Base-by-base conservation (phyloP, 2,797 vertebrate genomes). In the Pseudomugil gertrudae region DNA sequence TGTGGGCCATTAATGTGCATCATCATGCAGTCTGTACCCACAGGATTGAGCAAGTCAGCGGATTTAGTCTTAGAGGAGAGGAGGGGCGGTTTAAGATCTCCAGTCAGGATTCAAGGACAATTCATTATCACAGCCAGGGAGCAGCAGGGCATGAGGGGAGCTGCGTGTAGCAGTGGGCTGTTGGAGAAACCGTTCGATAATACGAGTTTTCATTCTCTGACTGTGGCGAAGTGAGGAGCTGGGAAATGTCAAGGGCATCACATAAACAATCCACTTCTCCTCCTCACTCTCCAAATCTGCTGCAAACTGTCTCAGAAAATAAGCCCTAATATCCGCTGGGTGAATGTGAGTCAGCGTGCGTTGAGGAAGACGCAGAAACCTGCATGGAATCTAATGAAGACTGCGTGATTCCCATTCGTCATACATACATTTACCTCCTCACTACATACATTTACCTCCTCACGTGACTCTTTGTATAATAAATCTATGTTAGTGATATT, bases 161-260 rank as follows among this genome's bases (percentile, higher is more conserved):
- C 3, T 35, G 57, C 24, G 29, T 30, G 54, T 30, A 11, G 57
- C 17, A 45, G 43, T 54, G 29, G 54, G 56, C 64, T 65, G 55
- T 11, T 61, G 66, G 57, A 50, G 66, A 63, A 52, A 21, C 21
- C 0, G 72, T 60, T 87, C 84, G 74, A 74, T 79, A 83, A 83
- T 66, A 27, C 5, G 45, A 68, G 63, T 82, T 88, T 80, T 78
- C 71, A 85, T 80, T 81, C 52, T 76, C 55, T 45, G 63, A 63
- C 74, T 72, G 75, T 63, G 65, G 68, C 54, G 56, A 66, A 76
- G 68, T 63, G 64, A 69, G 76, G 38, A 77, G 68, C 62, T 11
- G 35, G 56, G 67, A 86, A 88, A 89, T 86, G 80, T 89, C 87
- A 89, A 89, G 85, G 85, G 74, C 86, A 78, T 79, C 13, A 50